These are phyloP conservation scores for Mormyrus hasselquistii DNA, from an alignment of 2,797 vertebrate genomes.

Conservation along the genomic window DNA sequence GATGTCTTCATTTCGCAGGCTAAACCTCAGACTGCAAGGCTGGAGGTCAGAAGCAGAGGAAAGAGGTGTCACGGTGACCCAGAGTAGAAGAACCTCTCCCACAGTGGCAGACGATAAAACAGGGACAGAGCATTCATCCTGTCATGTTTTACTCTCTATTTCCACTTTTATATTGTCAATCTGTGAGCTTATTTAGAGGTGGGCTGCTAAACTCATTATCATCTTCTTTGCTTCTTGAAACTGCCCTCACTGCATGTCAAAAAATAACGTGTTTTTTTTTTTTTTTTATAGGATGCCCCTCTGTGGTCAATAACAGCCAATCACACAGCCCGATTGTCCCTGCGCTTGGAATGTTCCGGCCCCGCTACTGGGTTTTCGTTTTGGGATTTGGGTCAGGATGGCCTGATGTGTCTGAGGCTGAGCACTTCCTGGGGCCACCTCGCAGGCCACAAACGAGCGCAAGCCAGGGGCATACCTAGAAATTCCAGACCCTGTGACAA, in stretches of 20 bases:
- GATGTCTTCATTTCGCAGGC: slow-evolving; percentile 14
- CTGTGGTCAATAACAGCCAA: not conserved
- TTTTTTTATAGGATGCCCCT: not conserved
- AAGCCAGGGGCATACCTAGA: not conserved
- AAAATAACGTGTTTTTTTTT: not conserved
- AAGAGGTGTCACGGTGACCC: slow-evolving; percentile 18
- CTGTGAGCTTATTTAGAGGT: not conserved
- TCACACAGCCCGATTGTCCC: not conserved
- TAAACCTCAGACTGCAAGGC: slow-evolving; percentile 10
- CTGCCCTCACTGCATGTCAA: not conserved
- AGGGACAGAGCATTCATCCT: not conserved
- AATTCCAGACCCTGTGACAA: not conserved
- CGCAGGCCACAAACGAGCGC: not conserved
- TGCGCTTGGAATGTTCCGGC: not conserved
- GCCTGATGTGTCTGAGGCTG: not conserved
- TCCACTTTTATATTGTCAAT: not conserved
- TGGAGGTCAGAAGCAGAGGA: slow-evolving; percentile 5
- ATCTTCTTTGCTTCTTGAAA: not conserved
- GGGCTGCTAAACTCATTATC: not conserved
- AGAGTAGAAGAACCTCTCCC: not conserved
- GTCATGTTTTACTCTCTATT: not conserved
- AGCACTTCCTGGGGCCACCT: not conserved
- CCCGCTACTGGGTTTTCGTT: not conserved
- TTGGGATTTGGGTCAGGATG: not conserved
- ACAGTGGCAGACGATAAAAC: not conserved